Evolutionary conservation across 2,797 vertebrate species (phyloP), one percentile per base, ranked within the genome.

Genomic region (Apogon hyalosoma): DNA sequence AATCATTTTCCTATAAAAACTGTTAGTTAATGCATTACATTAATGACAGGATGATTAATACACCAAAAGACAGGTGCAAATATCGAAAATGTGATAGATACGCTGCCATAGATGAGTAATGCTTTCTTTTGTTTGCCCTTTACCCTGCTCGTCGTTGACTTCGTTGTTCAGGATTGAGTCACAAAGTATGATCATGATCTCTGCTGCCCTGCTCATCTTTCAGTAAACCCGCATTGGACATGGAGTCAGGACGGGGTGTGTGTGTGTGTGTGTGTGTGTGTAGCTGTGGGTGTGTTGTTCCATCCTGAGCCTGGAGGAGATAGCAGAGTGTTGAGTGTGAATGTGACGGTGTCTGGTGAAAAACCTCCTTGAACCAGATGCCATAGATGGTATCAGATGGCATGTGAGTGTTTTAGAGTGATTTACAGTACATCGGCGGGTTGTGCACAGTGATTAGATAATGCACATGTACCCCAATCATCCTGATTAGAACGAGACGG

Each of bases 161-260:
- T 58, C 64, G 70, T 84, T 82, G 73, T 81, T 83, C 43, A 46
- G 24, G 7, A 48, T 18, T 46, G 82, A 88, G 64, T 86, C 83
- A 87, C 47, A 82, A 15, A 13, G 38, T 45, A 10, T 8, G 56
- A 75, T 73, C 63, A 14, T 61, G 3, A 24, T 69, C 69, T 77
- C 64, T 54, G 36, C 2, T 47, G 43, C 43, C 51, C 42, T 31
- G 72, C 55, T 85, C 70, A 70, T 66, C 61, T 82, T 84, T 80
- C 80, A 70, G 48, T 70, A 63, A 84, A 64, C 77, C 71, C 65
- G 19, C 75, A 80, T 83, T 49, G 65, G 71, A 56, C 38, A 75
- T 24, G 39, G 54, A 31, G 13, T 65, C 10, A 31, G 46, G 6
- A 16, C 13, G 46, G 63, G 40, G 57, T 60, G 51, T 66, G 28